Conservation (phyloP, 2,797 vertebrate genomes). For the Lutjanus argentimaculatus region DNA sequence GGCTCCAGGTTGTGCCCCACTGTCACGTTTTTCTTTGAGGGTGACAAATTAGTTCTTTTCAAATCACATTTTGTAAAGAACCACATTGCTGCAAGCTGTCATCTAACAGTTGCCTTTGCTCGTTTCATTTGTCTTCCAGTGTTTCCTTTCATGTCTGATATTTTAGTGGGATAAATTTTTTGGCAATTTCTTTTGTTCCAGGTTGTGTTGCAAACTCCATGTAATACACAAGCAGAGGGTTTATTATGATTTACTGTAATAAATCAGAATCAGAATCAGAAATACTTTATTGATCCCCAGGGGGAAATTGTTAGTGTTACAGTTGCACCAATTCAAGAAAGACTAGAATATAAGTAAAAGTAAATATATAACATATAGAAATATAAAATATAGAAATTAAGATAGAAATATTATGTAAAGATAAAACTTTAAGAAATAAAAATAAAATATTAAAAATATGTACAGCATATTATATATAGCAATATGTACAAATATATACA, state of each 20-base stretch:
- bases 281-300: no score
- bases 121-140: constrained; percentile 28
- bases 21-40: constrained; percentile 44
- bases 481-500: no score
- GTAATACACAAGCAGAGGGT: background rate
- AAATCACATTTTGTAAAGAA: constrained; percentile 37
- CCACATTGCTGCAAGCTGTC: constrained; percentile 14
- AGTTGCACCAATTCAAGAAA: no score
- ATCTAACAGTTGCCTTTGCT: constrained; percentile 31
- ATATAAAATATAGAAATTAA: no score
- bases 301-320: no score
- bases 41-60: constrained; percentile 51
- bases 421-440: no score
- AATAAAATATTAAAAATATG: no score
- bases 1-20: constrained; percentile 20
- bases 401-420: no score
- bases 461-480: no score
- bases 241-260: background rate
- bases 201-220: background rate
- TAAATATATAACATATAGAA: no score
- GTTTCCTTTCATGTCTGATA: constrained; percentile 31
- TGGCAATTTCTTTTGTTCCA: background rate
- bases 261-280: no score
- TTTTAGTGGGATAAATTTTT: background rate
- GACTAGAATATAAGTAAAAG: no score